Evolutionary conservation across 2,888 invertebrate genomes (phyloP).

Genomic region (Hirtodrosophila alboralis): DNA sequence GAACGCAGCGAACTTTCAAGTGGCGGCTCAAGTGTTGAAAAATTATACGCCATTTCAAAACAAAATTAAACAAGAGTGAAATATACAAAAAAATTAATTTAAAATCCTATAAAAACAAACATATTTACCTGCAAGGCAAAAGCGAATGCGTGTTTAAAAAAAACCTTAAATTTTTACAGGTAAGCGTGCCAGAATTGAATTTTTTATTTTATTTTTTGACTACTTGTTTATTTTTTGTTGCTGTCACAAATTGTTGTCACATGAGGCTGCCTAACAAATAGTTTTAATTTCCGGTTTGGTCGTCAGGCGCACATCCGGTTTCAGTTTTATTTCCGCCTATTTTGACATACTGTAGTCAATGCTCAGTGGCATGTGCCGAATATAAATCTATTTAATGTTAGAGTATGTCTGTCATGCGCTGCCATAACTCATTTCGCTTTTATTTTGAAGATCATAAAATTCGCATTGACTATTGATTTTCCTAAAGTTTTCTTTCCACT

Average conservation of each 20-base stretch:
- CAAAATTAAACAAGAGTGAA: constrained; percentile 34
- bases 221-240: constrained; percentile 31
- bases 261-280: constrained; percentile 57
- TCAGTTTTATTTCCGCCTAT: constrained; percentile 73
- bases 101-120: constrained; percentile 1
- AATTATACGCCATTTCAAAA: constrained; percentile 39
- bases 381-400: constrained; percentile 58
- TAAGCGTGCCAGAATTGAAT: constrained; percentile 9
- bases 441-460: constrained; percentile 32
- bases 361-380: constrained; percentile 32
- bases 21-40: constrained; percentile 44
- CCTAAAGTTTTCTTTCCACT: background rate
- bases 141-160: too few species aligned
- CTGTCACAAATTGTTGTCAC: constrained; percentile 28
- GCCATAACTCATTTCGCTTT: constrained; percentile 44
- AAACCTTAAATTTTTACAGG: constrained; percentile 12
- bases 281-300: constrained; percentile 73
- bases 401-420: constrained; percentile 16
- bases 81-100: constrained; percentile 1
- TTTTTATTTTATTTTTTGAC: background rate
- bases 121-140: background rate
- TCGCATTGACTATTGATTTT: constrained; percentile 45
- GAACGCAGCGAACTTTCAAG: constrained; percentile 46
- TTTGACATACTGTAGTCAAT: constrained; percentile 11
- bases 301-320: constrained; percentile 70